These are phyloP conservation scores for Pluvialis apricaria DNA, from an alignment of 2,113 vertebrate species.

Conservation along the genomic window DNA sequence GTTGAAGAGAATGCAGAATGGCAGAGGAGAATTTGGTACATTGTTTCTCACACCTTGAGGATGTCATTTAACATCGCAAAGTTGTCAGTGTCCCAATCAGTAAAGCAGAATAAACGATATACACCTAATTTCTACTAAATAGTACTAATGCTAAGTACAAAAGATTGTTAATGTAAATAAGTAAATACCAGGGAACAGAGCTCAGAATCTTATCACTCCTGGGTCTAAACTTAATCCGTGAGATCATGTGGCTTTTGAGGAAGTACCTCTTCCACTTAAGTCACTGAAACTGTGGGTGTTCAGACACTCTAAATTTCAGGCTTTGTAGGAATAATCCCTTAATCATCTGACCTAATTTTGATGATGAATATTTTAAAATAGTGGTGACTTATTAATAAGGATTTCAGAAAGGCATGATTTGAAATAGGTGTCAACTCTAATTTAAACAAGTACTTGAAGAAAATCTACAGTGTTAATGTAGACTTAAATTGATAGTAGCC, in stretches of 20 bases:
- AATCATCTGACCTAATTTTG: slow-evolving; percentile 66
- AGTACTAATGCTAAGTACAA: background rate
- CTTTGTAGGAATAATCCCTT: slow-evolving; percentile 56
- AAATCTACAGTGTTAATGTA: slow-evolving; percentile 42
- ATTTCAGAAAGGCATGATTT: slow-evolving; percentile 55
- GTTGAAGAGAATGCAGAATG: background rate
- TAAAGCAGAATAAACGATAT: background rate
- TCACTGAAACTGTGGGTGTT: slow-evolving; percentile 11
- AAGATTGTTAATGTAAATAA: background rate
- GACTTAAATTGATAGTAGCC: slow-evolving; percentile 43
- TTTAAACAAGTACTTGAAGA: slow-evolving; percentile 59
- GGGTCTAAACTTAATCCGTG: background rate
- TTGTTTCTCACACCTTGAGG: background rate
- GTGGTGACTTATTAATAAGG: slow-evolving; percentile 60
- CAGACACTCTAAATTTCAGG: slow-evolving; percentile 35
- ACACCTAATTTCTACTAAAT: background rate
- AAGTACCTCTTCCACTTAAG: background rate
- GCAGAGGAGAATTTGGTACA: background rate
- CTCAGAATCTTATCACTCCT: background rate
- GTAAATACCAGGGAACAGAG: background rate
- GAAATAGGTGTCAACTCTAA: slow-evolving; percentile 55
- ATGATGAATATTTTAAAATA: slow-evolving; percentile 63
- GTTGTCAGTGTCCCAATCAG: background rate
- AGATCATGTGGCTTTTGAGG: background rate
- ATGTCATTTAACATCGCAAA: background rate